Evolutionary conservation across 2,888 invertebrate genomes (phyloP), one percentile per base, ranked within the genome.

Genomic region (Brenthis hecate): DNA sequence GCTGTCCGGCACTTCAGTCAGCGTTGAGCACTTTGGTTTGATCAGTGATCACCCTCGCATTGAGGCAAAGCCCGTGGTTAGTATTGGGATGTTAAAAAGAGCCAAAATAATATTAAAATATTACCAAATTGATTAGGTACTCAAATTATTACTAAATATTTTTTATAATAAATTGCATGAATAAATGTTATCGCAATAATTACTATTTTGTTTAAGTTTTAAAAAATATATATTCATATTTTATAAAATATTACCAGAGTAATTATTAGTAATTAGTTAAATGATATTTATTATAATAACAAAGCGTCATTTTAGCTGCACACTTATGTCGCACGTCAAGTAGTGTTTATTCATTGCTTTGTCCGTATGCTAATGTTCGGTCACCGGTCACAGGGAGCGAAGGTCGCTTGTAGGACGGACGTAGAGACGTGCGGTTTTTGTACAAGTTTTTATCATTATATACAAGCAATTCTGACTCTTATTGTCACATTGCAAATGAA

Each of bases 311-410:
- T 84, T 85, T 89, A 87, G 19, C 64, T 65, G 65, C 73, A 74
- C 74, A 72, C 62, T 72, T 74, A 78, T 84, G 84, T 82, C 85
- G 84, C 85, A 81, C 88, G 86, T 88, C 89, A 89, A 87, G 83
- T 86, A 86, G 84, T 87, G 86, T 86, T 83, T 88, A 85, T 85
- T 87, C 85, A 85, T 81, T 84, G 88, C 91, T 91, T 91, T 91
- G 91, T 91, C 86, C 83, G 78, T 86, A 90, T 91, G 90, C 84
- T 86, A 89, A 91, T 90, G 79, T 77, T 78, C 77, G 76, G 82
- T 84, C 85, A 87, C 84, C 87, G 89, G 90, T 88, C 89, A 87
- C 84, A 83, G 81, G 84, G 86, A 85, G 77, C 85, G 85, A 88
- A 90, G 90, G 89, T 89, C 88, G 85, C 82, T 81, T 88, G 88